phyloP scores from a whole-genome alignment of 2,888 invertebrate species.

The Diploptera punctata region DNA sequence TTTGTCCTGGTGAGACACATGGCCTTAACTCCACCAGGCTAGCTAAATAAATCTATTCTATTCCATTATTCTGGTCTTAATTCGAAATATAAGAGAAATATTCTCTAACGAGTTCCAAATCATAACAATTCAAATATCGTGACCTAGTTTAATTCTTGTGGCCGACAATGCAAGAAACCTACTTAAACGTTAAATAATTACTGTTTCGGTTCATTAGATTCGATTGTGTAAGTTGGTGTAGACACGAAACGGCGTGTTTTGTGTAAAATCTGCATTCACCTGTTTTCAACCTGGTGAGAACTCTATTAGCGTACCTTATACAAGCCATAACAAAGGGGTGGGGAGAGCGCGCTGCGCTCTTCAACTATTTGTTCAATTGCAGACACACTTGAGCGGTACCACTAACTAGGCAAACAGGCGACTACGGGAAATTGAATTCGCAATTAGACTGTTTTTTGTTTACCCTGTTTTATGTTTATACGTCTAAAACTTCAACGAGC shows the following conservation, averaged over 20 bases:
- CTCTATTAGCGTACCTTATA: conserved; percentile 13
- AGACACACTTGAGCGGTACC: neutral
- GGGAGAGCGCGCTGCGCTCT: neutral
- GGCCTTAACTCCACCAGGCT: too few species aligned
- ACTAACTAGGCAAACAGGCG: neutral
- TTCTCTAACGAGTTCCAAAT: too few species aligned
- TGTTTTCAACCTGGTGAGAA: conserved; percentile 7
- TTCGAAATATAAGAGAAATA: too few species aligned
- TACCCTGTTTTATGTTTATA: neutral
- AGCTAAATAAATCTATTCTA: too few species aligned
- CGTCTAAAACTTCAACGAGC: neutral
- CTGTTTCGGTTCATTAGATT: conserved; percentile 10
- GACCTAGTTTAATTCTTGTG: neutral
- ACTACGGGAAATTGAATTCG: neutral
- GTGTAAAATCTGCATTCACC: neutral
- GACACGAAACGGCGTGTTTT: neutral
- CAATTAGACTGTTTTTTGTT: neutral
- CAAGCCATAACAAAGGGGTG: neutral
- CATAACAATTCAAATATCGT: neutral
- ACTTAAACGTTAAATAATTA: conserved; percentile 26
- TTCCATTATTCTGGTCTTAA: too few species aligned
- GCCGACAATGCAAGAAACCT: neutral
- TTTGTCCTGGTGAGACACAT: too few species aligned
- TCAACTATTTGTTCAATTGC: neutral
- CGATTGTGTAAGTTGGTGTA: conserved; percentile 14